A percentile compares a stretch with the other conserved stretches of the same genome.
Conservation (phyloP, 1,140 invertebrate species). For the Drosophila pruinosa region DNA sequence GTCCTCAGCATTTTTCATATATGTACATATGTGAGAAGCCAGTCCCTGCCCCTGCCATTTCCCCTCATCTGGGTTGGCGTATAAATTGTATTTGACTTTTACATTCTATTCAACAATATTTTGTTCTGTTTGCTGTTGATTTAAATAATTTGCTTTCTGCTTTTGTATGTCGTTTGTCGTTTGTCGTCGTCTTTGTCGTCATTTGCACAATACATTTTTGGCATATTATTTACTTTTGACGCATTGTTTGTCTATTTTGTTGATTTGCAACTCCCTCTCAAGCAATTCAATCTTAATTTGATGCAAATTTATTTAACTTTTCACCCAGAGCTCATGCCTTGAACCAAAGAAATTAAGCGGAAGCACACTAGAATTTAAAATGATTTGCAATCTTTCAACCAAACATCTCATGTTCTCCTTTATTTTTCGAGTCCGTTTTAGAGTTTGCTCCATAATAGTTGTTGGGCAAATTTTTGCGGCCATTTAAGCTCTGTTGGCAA, state of each 20-base stretch:
- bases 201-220: constrained; percentile 40
- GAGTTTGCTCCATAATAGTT: constrained; percentile 13
- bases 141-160: constrained; percentile 75
- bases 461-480: constrained; percentile 5
- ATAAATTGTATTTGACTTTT: constrained; percentile 61
- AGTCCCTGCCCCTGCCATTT: neutral
- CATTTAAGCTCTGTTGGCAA: constrained; percentile 18
- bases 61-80: neutral
- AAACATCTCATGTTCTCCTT: neutral
- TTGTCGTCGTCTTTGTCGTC: neutral
- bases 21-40: constrained; percentile 25
- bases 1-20: constrained; percentile 63
- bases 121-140: constrained; percentile 60
- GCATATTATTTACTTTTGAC: constrained; percentile 59
- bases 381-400: constrained; percentile 4
- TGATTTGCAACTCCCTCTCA: constrained; percentile 51
- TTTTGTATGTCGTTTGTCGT: constrained; percentile 41
- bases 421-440: neutral
- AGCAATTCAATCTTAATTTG: constrained; percentile 72
- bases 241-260: constrained; percentile 69
- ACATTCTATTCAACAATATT: constrained; percentile 73
- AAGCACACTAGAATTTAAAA: constrained; percentile 31
- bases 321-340: constrained; percentile 19
- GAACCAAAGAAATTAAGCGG: constrained; percentile 44
- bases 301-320: constrained; percentile 68